Percentiles rank a stretch among this genome's conserved stretches.
Conservation (phyloP, 2,797 vertebrate species). For the Rhinogobio ventralis region DNA sequence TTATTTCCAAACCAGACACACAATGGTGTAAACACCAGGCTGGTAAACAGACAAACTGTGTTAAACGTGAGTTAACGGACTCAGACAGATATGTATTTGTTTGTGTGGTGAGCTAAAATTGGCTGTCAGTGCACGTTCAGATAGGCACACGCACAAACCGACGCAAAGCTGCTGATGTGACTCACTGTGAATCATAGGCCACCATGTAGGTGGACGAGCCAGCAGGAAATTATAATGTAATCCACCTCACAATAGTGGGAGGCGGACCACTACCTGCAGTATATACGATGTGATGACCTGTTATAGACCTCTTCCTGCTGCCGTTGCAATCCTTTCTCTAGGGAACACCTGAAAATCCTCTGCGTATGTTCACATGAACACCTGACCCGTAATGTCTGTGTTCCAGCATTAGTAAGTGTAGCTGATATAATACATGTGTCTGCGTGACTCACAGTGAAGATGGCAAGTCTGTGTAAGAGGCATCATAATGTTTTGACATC, state of each 20-base stretch:
- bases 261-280: conserved; percentile 11
- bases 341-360: not conserved
- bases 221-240: conserved; percentile 49
- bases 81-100: conserved; percentile 24
- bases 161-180: conserved; percentile 53
- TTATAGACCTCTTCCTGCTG: conserved; percentile 30
- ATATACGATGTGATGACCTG: conserved; percentile 15
- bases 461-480: conserved; percentile 39
- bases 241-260: conserved; percentile 43
- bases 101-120: conserved; percentile 36
- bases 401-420: conserved; percentile 57
- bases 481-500: conserved; percentile 52
- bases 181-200: conserved; percentile 53
- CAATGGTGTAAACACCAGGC: not conserved
- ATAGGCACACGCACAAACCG: conserved; percentile 28
- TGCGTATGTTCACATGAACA: conserved; percentile 28
- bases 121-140: conserved; percentile 28
- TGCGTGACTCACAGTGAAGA: conserved; percentile 54
- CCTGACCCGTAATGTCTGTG: conserved; percentile 28
- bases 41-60: not conserved
- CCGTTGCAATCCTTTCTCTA: not conserved
- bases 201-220: conserved; percentile 50
- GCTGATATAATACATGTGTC: conserved; percentile 56
- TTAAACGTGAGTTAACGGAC: conserved; percentile 1
- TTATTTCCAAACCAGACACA: conserved; percentile 5